Base-by-base conservation (phyloP, 2,797 vertebrate species). In the Sebastes itinus region DNA sequence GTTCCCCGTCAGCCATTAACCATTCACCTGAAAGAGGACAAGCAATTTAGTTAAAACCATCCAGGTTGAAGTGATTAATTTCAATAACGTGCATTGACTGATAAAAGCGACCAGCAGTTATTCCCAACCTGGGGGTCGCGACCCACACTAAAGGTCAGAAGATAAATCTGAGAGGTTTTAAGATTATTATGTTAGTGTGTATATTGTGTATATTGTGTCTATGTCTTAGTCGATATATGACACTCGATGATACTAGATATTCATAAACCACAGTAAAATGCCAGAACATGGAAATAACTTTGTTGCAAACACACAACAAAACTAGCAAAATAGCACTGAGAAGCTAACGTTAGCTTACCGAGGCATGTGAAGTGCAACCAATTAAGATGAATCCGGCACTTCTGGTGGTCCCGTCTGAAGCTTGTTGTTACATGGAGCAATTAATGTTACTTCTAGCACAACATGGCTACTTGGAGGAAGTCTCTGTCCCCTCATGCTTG, bases 41-140 rank as follows among this genome's bases (percentile, higher is more conserved):
- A 60, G 71, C 46, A 74, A 64, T 68, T 27, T 42, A 22, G 16
- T 77, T 56, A 62, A 82, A 73, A 59, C 49, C 20, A 38, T 64
- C 14, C 64, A n/a, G 58, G 7, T n/a, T 9, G 14, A 63, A 59
- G 6, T 42, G 32, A 60, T 63, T 58, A 0, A 52, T 68, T 55
- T 61, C 11, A 76, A 23, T n/a, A 76, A 75, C 9, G 1, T 56
- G 2, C n/a, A 12, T 8, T 46, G 27, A 64, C 27, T 46, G 25
- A 74, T 62, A 30, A 67, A 54, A 73, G 23, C 4, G 1, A 30
- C 12, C 27, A 25, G 62, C 23, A 62, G 23, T 11, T 33, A 9
- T 38, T 33, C 28, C 32, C 2, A 33, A 33, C 23, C 49, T 25
- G 14, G 10, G 3, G 58, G 28, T 69, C 2, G 0, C 6, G 46